Conservation (phyloP, 1,140 invertebrate species). For the Caerostris darwini region DNA sequence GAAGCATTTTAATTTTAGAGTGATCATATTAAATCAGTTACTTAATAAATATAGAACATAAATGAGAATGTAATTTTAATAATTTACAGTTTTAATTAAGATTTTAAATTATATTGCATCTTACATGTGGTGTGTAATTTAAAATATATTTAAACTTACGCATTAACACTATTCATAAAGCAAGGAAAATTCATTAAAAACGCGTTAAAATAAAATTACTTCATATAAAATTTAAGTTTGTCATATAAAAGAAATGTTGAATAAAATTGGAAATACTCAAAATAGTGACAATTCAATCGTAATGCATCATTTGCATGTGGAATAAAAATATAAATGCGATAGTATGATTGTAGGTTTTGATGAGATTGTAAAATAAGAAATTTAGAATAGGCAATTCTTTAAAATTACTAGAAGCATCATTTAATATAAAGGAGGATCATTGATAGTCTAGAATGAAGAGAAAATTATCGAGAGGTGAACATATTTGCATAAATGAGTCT, state of each 20-base stretch:
- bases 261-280: neutral
- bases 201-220: no score
- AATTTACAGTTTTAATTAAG: no score
- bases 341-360: neutral
- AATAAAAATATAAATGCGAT: neutral
- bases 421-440: neutral
- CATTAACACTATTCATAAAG: no score
- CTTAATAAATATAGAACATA: no score
- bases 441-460: neutral
- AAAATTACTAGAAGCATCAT: neutral
- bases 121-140: no score
- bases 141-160: no score
- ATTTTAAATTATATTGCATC: no score
- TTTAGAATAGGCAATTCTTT: neutral
- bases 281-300: neutral
- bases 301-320: neutral
- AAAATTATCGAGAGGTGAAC: neutral
- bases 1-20: no score
- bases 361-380: neutral
- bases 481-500: neutral
- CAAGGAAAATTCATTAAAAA: no score
- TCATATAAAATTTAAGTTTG: no score
- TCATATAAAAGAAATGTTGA: neutral
- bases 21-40: no score
- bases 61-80: no score